Base-by-base conservation (phyloP, 1,140 invertebrate genomes). In the Acyrthosiphon pisum region DNA sequence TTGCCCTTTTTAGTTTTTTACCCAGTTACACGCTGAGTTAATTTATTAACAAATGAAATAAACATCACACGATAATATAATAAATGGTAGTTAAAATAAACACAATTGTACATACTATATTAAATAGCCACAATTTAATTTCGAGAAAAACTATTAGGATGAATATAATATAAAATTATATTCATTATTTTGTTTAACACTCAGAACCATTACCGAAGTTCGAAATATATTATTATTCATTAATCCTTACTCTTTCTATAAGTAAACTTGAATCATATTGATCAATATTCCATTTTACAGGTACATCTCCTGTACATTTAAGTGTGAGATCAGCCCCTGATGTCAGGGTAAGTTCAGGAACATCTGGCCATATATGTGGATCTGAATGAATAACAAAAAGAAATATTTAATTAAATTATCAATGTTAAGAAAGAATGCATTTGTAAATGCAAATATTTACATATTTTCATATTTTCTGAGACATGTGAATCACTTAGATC, bases 331-430 rank as follows among this genome's bases (percentile, higher is more conserved):
- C 93, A 90, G 93, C 93, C 56, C 93, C 93, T 76, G 93, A 93
- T 18, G 93, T 90, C 26, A 93, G 46, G 93, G 93, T 93, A 48
- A 93, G 93, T 53, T 93, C 93, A 81, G 88, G 56, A 93, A 93
- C 86, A 90, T 93, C 93, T 22, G 88, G 93, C 60, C 41, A 81
- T 56, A 93, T 93, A 18, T 50, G 26, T 41, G 91, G 1, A 90
- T 90, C 93, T 89, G 11, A 89, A 76, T 20, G 11, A 50, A 53
- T 76, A 76, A 76, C 60, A 76, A 76, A n/a, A 0, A n/a, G n/a
- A 35, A n/a, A 76, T 76, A 76, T 76, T 76, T n/a, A n/a, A 35
- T 76, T 53, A 53, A 53, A 53, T 18, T n/a, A 68, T 18, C 60
- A 68, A 68, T n/a, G 4, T 68, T 18, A 6, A 6, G 60, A 18